Base-by-base conservation (phyloP, 2,797 vertebrate genomes). In the Cirrhinus mrigala region DNA sequence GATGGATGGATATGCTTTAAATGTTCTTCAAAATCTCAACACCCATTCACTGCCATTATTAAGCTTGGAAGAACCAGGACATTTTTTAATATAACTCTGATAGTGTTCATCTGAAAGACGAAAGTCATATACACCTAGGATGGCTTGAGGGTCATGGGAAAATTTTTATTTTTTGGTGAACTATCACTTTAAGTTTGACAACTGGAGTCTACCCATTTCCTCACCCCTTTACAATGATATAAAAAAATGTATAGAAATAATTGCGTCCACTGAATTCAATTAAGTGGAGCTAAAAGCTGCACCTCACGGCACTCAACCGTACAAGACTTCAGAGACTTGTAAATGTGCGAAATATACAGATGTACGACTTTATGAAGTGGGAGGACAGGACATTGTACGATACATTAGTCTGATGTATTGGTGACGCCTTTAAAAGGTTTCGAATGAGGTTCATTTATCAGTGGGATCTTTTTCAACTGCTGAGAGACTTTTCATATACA, bases 321-420 rank as follows among this genome's bases (percentile, higher is more conserved):
- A 20, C 33, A 69, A 15, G 62, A 78, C 33, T 62, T 69, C 62
- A 56, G 74, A 46, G 46, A 40, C 46, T 22, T 84, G 48, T 77
- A 77, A 69, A 69, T 54, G 33, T 46, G 50, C 24, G 52, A 78
- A 40, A 70, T 77, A 33, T 70, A 46, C 74, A 69, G 83, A 84
- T 83, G 29, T 66, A 62, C 33, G 58, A 54, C 24, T 84, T 56
- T 84, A 78, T 71, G 24, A 79, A 33, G 52, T 15, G 9, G 27
- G 52, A 11, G 40, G 64, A 71, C 12, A 48, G 64, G 66, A 79
- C 20, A 48, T 84, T 69, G 52, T 58, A 70, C 8, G 9, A 69
- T n/a, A 78, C 75, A 71, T 84, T 62, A 79, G 75, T 58, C 37
- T 84, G 75, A 84, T 70, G 40, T 60, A 79, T 70, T 48, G 52